Evolutionary conservation across 1,140 invertebrate genomes (phyloP), one percentile per base, ranked within the genome.

Genomic region (Hycleus cichorii): DNA sequence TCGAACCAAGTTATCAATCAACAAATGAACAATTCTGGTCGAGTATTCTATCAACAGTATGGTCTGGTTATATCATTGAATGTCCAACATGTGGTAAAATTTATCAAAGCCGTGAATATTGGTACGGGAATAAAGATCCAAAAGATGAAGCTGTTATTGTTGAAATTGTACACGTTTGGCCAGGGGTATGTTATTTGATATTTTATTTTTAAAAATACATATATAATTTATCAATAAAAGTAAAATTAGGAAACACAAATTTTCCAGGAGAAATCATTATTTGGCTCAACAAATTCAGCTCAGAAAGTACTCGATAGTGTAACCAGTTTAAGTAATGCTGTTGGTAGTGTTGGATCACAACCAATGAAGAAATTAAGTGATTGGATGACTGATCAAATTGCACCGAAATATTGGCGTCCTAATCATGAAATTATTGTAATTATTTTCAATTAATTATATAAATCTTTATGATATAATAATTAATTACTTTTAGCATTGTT

Each of bases 11-110:
- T 1, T 74, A 64, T 72, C 84, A 72, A 77, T 83, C 83, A 3
- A 80, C 81, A 26, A 81, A 75, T 52, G 85, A 89, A 53, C 83
- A 78, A 59, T 81, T 84, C 11, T 88, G 84, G 85, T 78, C 86
- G 39, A 86, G 86, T 26, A 69, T 89, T 12, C 84, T 86, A 2
- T 88, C 84, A 67, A 91, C 88, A 72, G 85, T 88, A 2, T 92
- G 88, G 88, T 84, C 87, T 42, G 89, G 89, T 68, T 88, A 88
- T 71, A 82, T 89, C 2, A 82, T 93, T 39, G 87, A 92, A 64
- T 94, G 91, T 75, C 79, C 80, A 39, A 80, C 83, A 61, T 92
- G 89, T 76, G 90, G 90, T 2, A 83, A 91, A 62, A 91, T 92
- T 58, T 91, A 89, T 70, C 77, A 86, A 45, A 89, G 87, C 70